Evolutionary conservation across 2,113 vertebrate genomes (phyloP), one percentile per base, ranked within the genome.

Genomic region (Dicrurus megarhynchus): DNA sequence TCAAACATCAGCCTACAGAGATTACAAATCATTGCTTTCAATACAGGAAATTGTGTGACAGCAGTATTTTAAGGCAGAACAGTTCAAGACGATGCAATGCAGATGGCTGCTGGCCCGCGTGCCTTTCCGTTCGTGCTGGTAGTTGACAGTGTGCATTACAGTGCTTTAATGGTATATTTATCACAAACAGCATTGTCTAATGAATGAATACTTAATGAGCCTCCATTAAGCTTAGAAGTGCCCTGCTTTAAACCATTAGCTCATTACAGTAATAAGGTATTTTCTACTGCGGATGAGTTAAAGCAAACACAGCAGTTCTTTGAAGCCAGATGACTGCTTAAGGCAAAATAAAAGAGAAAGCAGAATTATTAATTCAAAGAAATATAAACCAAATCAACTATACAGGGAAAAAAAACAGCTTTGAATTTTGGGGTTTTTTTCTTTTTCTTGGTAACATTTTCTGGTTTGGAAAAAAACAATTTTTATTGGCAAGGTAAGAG

Each of bases 231-330:
- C 88, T 87, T 73, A 53, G 63, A 89, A 95, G 61, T 65, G n/a
- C 24, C 41, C 68, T 73, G 37, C 57, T 97, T 94, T 28, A 88
- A 96, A 39, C 59, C 27, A 85, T 80, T 96, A 93, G 95, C 95
- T 90, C 60, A 87, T 95, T 95, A 90, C 63, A 91, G 95, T 96
- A 97, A 96, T 95, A 71, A 97, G 76, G 26, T 83, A 33, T 90
- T 95, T 96, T 96, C 44, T 91, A 32, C 67, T 68, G 71, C 78
- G 82, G 69, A 64, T 44, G 46, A 91, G 75, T 94, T 95, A 93
- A 92, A 97, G 74, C 63, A 95, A 92, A 69, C 70, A 84, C 60
- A 87, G 56, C 55, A 81, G 56, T 79, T 88, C 84, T 96, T 92
- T 96, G 91, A 97, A 96, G 57, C 41, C 87, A 84, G 57, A 80